Base-by-base conservation (phyloP, 2,797 vertebrate genomes). In the Coccyzus lansbergi region DNA sequence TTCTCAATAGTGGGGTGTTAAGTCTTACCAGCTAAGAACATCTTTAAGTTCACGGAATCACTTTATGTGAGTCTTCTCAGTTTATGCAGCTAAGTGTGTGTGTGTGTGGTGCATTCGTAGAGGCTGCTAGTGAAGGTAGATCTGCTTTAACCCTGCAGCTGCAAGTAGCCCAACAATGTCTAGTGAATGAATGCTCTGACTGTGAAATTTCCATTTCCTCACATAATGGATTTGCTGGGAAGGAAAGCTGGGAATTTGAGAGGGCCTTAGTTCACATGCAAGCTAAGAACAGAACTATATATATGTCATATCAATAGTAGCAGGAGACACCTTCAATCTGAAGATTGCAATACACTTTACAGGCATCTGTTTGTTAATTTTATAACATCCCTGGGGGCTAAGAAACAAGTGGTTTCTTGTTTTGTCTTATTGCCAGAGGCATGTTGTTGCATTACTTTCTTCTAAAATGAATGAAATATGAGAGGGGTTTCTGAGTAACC, bases 181-280 rank as follows among this genome's bases (percentile, higher is more conserved):
- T 46, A 63, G 69, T 42, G 93, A 65, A 79, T 69, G 16, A 69
- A 44, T 86, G 33, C 36, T 81, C 33, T 67, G 76, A 78, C 62
- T 90, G 71, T 91, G 92, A 95, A 95, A 92, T 93, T 76, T 93
- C 76, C 28, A 38, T 94, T 95, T 93, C 40, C 63, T 92, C 9
- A 1, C 34, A 72, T 78, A 75, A 86, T n/a, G 38, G 63, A 67
- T 93, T 91, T 93, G 10, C 26, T 76, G 58, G 53, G 76, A 81
- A 92, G 72, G 65, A 89, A 84, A 89, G 21, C 60, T 93, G 83
- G 49, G 65, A 95, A 63, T 92, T 28, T 78, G 51, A 65, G 62
- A 72, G 34, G 46, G 51, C 14, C 29, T 88, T 70, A 59, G 53
- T 91, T 95, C 87, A 90, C 75, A 87, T 52, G 33, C 24, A 83